A percentile compares a stretch with the other conserved stretches of the same genome.
Evolutionary conservation across 2,113 vertebrate species (phyloP).

Genomic region (Propithecus coquereli): DNA sequence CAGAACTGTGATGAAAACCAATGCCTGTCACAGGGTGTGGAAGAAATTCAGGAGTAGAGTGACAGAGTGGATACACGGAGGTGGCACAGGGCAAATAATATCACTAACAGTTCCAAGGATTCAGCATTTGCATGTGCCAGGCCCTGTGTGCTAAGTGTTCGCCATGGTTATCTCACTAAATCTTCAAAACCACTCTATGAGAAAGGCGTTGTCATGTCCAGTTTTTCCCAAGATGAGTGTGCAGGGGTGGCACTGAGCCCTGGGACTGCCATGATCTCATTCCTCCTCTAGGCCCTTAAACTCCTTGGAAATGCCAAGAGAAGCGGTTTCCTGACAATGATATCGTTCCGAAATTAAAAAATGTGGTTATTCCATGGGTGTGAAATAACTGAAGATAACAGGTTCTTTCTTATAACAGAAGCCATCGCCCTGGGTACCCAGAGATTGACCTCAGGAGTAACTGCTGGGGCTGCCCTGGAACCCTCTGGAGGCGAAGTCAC

Average conservation of each 20-base stretch:
- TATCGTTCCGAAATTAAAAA: background rate
- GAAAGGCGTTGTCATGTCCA: background rate
- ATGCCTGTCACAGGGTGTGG: too few relatives aligned
- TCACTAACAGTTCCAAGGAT: fast-evolving
- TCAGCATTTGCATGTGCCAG: too few relatives aligned
- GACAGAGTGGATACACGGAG: background rate
- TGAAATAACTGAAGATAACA: background rate
- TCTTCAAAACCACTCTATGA: background rate
- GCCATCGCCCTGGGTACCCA: background rate
- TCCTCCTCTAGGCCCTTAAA: background rate
- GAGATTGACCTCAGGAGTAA: fast-evolving
- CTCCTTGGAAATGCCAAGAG: background rate
- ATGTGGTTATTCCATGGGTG: background rate
- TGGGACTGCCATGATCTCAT: background rate
- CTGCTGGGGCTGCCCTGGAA: background rate
- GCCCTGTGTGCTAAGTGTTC: too few relatives aligned
- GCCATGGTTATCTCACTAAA: too few relatives aligned
- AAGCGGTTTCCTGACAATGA: background rate
- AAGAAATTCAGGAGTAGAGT: too few relatives aligned
- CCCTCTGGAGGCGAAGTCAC: background rate
- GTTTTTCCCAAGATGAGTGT: too few relatives aligned
- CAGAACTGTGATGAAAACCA: background rate
- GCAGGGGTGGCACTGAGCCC: background rate
- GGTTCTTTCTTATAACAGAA: background rate
- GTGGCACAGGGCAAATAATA: background rate